Base-by-base conservation (phyloP, 2,797 vertebrate genomes). In the Cossypha niveicapilla region DNA sequence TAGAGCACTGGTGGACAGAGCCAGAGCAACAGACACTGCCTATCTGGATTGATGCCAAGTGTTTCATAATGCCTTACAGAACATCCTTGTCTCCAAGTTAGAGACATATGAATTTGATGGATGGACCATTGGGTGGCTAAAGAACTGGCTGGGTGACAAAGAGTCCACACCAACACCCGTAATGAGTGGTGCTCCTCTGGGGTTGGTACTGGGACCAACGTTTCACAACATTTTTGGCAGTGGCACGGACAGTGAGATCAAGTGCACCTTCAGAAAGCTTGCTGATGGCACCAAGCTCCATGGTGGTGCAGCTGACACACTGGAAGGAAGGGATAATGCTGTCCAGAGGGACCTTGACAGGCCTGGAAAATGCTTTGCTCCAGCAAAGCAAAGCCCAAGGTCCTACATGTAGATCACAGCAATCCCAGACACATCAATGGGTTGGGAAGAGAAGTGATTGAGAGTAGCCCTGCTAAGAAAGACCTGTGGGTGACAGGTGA, bases 121-220 rank as follows among this genome's bases (percentile, higher is more conserved):
- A 48, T 34, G 10, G 24, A 56, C 13, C 7, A 11, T 7, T 13
- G 14, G 1, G 19, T 34, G 21, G 24, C 41, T 41, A 25, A 63
- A 41, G 34, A 56, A 9, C 21, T 34, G 24, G 13, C 24, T 63
- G 35, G 16, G 34, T 41, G 21, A 30, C 14, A n/a, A 8, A 37
- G 28, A 19, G 6, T 21, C 34, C 42, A 56, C 6, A 15, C 13
- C 0, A 0, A 47, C 24, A 56, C 5, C 30, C 30, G 13, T 21
- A 50, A 10, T 0, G 1, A 60, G 4, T 30, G 8, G 19, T 34
- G 6, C 14, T 53, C 34, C 30, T 34, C 6, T 9, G 13, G 7
- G 4, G 10, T 25, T 1, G 1, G 19, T 48, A 63, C 28, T 39
- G 41, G 32, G 23, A 8, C 15, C 2, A 6, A 18, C 8, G 4